phyloP scores from a whole-genome alignment of 2,888 invertebrate genomes.

The Sphecodes monilicornis region DNA sequence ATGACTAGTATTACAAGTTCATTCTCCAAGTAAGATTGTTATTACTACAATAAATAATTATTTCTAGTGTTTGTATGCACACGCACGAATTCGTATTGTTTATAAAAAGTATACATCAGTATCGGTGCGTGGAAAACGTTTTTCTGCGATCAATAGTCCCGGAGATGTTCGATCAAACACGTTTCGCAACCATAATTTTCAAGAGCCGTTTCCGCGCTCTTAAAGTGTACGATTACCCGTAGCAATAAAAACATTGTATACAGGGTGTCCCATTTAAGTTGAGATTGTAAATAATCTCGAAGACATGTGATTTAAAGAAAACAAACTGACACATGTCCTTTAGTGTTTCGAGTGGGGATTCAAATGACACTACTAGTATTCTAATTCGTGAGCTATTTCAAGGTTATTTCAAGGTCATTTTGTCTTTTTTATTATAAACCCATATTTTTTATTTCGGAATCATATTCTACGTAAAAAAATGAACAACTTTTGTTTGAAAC shows the following conservation, averaged over 20 bases:
- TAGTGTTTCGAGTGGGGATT: no score
- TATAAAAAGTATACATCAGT: neutral
- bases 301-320: no score
- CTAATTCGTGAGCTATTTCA: no score
- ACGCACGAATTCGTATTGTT: neutral
- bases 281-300: no score
- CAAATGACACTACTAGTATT: no score
- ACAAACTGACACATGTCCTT: no score
- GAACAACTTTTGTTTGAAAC: no score
- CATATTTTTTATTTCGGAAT: no score
- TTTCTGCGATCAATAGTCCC: constrained; percentile 3
- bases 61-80: neutral
- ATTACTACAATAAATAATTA: neutral
- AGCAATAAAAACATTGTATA: neutral
- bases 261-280: no score
- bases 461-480: no score
- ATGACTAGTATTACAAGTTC: neutral
- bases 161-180: constrained; percentile 1
- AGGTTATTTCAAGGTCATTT: no score
- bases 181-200: neutral
- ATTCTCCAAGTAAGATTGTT: neutral
- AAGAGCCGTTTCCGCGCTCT: neutral
- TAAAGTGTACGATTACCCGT: neutral
- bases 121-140: neutral
- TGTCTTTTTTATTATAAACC: no score